Evolutionary conservation across 2,113 vertebrate genomes (phyloP).

Genomic region (Heterotilapia buettikoferi): DNA sequence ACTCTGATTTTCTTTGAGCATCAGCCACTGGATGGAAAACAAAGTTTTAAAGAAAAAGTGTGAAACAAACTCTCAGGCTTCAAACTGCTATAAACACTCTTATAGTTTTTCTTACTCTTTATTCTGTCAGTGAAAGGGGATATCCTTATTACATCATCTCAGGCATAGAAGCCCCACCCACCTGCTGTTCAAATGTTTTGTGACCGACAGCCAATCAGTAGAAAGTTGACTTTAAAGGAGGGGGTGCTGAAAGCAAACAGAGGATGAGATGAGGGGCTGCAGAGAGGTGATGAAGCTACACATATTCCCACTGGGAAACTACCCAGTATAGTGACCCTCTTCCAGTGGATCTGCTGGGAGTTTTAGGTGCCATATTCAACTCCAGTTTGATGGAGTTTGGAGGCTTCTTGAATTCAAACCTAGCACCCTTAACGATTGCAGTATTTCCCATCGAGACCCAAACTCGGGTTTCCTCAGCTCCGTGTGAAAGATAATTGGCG

Average conservation of each 20-base stretch:
- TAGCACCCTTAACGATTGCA: not conserved
- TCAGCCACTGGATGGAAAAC: too few relatives aligned
- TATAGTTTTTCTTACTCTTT: not conserved
- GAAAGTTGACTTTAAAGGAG: not conserved
- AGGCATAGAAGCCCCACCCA: not conserved
- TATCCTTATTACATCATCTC: not conserved
- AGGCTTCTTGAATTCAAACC: not conserved
- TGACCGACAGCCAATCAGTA: not conserved
- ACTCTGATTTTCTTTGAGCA: not conserved
- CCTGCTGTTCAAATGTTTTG: not conserved
- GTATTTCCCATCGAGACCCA: not conserved
- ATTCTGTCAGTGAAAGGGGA: accelerated
- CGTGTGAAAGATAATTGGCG: not conserved
- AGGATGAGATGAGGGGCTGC: not conserved
- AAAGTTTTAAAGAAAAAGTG: not conserved
- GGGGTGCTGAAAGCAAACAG: not conserved
- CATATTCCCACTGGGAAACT: not conserved
- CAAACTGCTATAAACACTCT: not conserved
- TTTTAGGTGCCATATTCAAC: not conserved
- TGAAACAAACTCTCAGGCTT: not conserved
- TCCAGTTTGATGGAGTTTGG: not conserved
- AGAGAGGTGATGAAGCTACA: not conserved
- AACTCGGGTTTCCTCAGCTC: not conserved
- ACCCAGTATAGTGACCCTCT: not conserved
- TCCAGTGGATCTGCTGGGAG: not conserved